These are phyloP conservation scores for Drosophila lacteicornis DNA, from an alignment of 1,140 invertebrate species.

Conservation along the genomic window DNA sequence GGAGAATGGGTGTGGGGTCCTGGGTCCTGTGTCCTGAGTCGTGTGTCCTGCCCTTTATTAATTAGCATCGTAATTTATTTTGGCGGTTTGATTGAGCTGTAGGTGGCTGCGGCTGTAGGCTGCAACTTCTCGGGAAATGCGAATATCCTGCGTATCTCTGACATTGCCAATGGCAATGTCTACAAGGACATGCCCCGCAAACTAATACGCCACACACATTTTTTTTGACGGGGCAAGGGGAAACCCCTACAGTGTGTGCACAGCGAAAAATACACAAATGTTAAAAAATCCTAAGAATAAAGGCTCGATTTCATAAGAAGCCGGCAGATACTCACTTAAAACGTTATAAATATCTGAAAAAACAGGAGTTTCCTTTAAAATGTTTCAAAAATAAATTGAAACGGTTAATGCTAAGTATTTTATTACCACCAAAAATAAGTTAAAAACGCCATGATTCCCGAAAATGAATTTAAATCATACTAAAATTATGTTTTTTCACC, in stretches of 20 bases:
- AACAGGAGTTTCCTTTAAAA: too few relatives aligned
- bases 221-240: not conserved
- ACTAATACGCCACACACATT: constrained; percentile 54
- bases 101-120: constrained; percentile 18
- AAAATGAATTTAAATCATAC: not conserved
- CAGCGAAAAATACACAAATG: not conserved
- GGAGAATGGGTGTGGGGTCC: not conserved
- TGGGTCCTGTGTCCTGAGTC: constrained; percentile 4
- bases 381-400: too few relatives aligned
- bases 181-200: constrained; percentile 78
- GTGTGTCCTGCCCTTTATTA: constrained; percentile 59
- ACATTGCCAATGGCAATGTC: constrained; percentile 64
- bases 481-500: not conserved
- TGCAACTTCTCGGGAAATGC: not conserved
- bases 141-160: constrained; percentile 14
- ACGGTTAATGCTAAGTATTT: not conserved
- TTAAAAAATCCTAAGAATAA: not conserved
- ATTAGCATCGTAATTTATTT: constrained; percentile 74
- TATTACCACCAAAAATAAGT: not conserved
- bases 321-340: not conserved
- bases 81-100: constrained; percentile 58
- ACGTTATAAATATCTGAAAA: too few relatives aligned
- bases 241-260: constrained; percentile 11
- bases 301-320: not conserved
- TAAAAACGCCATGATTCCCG: not conserved